phyloP scores from a whole-genome alignment of 1,140 invertebrate species.

The Apis laboriosa region DNA sequence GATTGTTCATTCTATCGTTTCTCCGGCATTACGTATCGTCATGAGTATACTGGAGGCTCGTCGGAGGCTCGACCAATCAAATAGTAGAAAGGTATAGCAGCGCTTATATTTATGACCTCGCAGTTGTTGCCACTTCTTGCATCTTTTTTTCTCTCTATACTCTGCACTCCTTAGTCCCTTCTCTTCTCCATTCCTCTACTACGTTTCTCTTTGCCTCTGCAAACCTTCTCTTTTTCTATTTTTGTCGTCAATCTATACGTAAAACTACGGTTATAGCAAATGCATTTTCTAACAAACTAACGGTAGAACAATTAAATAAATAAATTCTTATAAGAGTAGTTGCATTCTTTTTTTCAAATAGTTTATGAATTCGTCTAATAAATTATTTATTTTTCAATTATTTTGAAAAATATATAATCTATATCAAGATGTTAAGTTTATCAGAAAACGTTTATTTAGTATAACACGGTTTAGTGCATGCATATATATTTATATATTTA shows the following conservation, averaged over 20 bases:
- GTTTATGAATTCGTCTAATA: too few relatives aligned
- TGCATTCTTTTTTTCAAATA: too few relatives aligned
- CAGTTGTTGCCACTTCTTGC: background rate
- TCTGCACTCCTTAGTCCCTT: background rate
- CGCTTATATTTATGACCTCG: constrained; percentile 43
- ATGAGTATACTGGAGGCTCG: constrained; percentile 64
- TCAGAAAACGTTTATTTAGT: too few relatives aligned
- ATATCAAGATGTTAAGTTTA: too few relatives aligned
- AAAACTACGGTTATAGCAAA: background rate
- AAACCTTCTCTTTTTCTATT: background rate
- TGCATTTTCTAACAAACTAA: too few relatives aligned
- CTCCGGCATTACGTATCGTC: constrained; percentile 40
- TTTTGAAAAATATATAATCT: too few relatives aligned
- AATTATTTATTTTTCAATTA: too few relatives aligned
- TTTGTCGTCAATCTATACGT: background rate
- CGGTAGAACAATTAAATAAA: too few relatives aligned
- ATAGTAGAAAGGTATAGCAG: constrained; percentile 50
- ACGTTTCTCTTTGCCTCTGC: too few relatives aligned
- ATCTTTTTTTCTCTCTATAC: constrained; percentile 17
- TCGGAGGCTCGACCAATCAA: constrained; percentile 64
- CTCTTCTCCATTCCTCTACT: background rate
- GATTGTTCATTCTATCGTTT: constrained; percentile 7
- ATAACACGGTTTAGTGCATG: too few relatives aligned
- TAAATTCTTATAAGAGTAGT: too few relatives aligned
- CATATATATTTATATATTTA: too few relatives aligned